Evolutionary conservation across 2,113 vertebrate genomes (phyloP).

Genomic region (Saguinus imperator): DNA sequence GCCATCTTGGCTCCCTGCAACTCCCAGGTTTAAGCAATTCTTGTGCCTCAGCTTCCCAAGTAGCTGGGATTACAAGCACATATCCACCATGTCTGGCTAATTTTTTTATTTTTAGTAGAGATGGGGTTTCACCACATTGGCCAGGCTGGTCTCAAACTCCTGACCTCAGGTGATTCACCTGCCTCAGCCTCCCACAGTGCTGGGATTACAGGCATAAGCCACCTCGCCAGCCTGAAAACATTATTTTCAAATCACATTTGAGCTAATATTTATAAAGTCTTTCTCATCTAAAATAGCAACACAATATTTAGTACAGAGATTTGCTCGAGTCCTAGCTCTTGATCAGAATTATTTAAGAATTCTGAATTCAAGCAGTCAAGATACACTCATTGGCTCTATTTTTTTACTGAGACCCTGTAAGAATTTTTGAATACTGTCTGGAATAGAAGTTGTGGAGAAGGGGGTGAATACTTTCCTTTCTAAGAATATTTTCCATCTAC

Average conservation of each 20-base stretch:
- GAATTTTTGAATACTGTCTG: not conserved
- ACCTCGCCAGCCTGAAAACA: too few relatives aligned
- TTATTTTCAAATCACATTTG: slow-evolving; percentile 65
- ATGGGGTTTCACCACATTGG: too few relatives aligned
- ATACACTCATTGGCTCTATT: not conserved
- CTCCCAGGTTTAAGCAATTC: too few relatives aligned
- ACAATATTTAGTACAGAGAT: slow-evolving; percentile 18
- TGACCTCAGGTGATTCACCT: too few relatives aligned
- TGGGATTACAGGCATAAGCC: too few relatives aligned
- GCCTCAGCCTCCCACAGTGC: too few relatives aligned
- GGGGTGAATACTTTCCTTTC: not conserved
- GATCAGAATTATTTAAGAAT: not conserved
- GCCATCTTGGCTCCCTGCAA: too few relatives aligned
- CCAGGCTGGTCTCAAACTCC: too few relatives aligned
- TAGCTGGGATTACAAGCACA: too few relatives aligned
- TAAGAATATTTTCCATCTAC: not conserved
- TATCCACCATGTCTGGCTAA: too few relatives aligned
- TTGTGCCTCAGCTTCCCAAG: too few relatives aligned
- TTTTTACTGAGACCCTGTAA: not conserved
- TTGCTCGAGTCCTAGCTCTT: slow-evolving; percentile 43
- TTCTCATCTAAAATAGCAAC: slow-evolving; percentile 35
- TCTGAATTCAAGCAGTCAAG: not conserved
- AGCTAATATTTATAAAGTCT: slow-evolving; percentile 64
- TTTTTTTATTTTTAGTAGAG: too few relatives aligned
- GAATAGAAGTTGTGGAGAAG: not conserved